These are phyloP conservation scores for Chelonia mydas DNA, from an alignment of 2,797 vertebrate genomes.

Conservation along the genomic window DNA sequence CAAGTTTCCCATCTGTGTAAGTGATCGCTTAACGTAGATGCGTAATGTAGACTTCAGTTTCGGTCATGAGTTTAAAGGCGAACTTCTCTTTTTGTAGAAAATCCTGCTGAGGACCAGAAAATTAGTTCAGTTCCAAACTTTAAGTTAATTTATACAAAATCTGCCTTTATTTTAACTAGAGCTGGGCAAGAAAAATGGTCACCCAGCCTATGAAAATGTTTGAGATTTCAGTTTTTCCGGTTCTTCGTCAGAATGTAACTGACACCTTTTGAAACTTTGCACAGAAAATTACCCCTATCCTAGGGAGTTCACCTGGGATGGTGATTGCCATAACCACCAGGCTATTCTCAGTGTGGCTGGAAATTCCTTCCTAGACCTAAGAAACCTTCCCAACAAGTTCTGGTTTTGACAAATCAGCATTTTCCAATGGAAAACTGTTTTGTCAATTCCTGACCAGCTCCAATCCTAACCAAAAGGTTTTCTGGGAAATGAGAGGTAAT, in stretches of 20 bases:
- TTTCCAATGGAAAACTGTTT: not conserved
- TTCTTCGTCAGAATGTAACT: too few species aligned
- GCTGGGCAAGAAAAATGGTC: not conserved
- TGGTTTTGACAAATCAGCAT: not conserved
- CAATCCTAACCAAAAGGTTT: rapidly evolving
- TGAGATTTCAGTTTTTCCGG: too few species aligned
- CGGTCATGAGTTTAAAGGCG: not conserved
- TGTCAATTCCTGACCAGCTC: not conserved
- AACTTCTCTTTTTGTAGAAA: not conserved
- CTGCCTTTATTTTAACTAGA: not conserved
- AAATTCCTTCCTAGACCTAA: not conserved
- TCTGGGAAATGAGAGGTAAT: not conserved
- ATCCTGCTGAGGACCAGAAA: not conserved
- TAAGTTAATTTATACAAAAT: rapidly evolving
- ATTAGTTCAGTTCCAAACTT: not conserved
- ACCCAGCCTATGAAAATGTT: not conserved
- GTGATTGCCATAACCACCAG: not conserved
- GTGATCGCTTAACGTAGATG: not conserved
- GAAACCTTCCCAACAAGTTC: not conserved
- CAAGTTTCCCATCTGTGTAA: not conserved
- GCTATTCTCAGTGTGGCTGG: not conserved
- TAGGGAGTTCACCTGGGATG: not conserved
- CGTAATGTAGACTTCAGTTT: not conserved
- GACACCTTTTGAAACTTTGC: not conserved
- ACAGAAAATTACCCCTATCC: not conserved